phyloP scores from a whole-genome alignment of 2,113 vertebrate genomes.

The Strix aluco region DNA sequence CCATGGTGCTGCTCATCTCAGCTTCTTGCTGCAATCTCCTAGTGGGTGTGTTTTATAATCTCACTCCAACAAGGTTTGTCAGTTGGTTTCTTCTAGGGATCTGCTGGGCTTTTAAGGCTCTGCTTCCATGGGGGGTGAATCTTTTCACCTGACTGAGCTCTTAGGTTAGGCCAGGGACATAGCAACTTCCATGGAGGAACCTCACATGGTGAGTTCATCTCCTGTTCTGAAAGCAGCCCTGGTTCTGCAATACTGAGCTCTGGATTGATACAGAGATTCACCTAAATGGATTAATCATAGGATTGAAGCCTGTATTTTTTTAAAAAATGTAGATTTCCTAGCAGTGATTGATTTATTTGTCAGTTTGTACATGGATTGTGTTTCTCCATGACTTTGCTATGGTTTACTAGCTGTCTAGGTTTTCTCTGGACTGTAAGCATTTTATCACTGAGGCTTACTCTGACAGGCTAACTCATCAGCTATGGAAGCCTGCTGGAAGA shows the following conservation, averaged over 20 bases:
- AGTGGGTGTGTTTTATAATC: neutral
- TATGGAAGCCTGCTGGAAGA: neutral
- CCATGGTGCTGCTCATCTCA: neutral
- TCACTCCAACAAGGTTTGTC: neutral
- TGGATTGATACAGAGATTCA: neutral
- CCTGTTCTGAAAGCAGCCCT: neutral
- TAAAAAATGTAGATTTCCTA: neutral
- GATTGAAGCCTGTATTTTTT: neutral
- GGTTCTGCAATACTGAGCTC: neutral
- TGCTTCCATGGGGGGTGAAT: neutral
- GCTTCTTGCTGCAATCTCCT: neutral
- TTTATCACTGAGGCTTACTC: neutral
- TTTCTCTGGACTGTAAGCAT: neutral
- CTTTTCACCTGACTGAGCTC: neutral
- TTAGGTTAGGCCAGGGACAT: neutral
- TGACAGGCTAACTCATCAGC: neutral
- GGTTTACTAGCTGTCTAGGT: neutral
- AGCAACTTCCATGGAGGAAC: neutral
- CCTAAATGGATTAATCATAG: neutral
- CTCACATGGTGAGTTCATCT: neutral
- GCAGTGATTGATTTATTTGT: neutral
- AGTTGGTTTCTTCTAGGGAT: neutral
- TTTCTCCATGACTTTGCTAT: neutral
- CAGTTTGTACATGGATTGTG: rapidly evolving
- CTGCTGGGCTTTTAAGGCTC: neutral